These are phyloP conservation scores for Selenia dentaria DNA, from an alignment of 2,888 invertebrate genomes.

Conservation along the genomic window DNA sequence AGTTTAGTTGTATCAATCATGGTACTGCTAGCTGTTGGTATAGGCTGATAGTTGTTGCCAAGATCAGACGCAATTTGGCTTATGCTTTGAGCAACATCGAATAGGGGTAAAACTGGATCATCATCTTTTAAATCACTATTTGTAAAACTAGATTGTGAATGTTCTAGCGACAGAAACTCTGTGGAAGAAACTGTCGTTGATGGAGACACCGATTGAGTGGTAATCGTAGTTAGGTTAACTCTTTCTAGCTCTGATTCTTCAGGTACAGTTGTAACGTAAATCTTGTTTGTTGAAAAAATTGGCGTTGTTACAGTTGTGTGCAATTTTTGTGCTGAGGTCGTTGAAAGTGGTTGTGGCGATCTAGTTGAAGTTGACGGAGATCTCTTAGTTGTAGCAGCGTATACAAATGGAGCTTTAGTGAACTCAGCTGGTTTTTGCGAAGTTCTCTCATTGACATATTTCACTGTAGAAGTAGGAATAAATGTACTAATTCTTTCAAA, in stretches of 20 bases:
- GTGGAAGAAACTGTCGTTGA: conserved; percentile 66
- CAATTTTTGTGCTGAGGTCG: conserved; percentile 24
- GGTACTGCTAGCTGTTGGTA: conserved; percentile 59
- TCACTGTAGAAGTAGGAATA: conserved; percentile 59
- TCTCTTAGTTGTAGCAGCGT: conserved; percentile 40
- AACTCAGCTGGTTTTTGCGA: conserved; percentile 43
- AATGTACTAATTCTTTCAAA: conserved; percentile 66
- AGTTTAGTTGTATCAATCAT: conserved; percentile 59
- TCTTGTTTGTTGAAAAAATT: conserved; percentile 27
- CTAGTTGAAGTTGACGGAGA: conserved; percentile 37
- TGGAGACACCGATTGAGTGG: conserved; percentile 75
- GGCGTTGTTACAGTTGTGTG: conserved; percentile 21
- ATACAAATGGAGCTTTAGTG: conserved; percentile 32
- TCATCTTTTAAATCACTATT: conserved; percentile 35
- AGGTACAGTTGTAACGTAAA: conserved; percentile 33
- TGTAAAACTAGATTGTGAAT: conserved; percentile 26
- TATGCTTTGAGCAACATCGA: conserved; percentile 77
- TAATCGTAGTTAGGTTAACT: conserved; percentile 65
- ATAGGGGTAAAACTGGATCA: conserved; percentile 55
- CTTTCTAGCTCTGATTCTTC: conserved; percentile 51
- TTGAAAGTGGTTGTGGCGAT: conserved; percentile 30
- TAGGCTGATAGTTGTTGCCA: conserved; percentile 61
- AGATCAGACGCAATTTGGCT: conserved; percentile 80
- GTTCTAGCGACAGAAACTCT: conserved; percentile 50
- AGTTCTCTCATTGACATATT: conserved; percentile 55